Percentiles rank a stretch among this genome's conserved stretches.
These are phyloP conservation scores for Labroides dimidiatus DNA, from an alignment of 2,797 vertebrate species.

Conservation along the genomic window DNA sequence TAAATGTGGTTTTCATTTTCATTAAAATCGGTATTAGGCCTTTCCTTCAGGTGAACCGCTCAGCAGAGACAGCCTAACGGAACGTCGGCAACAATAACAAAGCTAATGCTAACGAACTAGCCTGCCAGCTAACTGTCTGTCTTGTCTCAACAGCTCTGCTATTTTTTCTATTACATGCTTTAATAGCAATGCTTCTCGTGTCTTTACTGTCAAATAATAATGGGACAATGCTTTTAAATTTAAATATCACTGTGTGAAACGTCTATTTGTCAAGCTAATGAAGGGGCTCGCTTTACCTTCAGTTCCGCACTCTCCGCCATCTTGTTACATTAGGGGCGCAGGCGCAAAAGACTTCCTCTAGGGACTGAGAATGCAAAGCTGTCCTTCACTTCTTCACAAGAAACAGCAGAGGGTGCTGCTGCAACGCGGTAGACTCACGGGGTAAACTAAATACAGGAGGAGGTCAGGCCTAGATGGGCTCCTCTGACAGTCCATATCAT, in stretches of 20 bases:
- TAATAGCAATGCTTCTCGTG: background rate
- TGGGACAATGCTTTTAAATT: slow-evolving; percentile 23
- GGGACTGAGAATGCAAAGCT: slow-evolving; percentile 49
- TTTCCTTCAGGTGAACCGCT: slow-evolving; percentile 44
- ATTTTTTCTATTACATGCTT: slow-evolving; percentile 23
- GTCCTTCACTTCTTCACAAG: background rate
- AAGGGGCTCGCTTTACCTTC: slow-evolving; percentile 95
- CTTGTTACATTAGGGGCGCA: slow-evolving; percentile 91
- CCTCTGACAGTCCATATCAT: too few relatives aligned
- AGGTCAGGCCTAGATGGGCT: too few relatives aligned
- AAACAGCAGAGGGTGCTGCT: slow-evolving; percentile 55
- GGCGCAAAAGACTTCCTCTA: slow-evolving; percentile 68
- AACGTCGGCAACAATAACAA: slow-evolving; percentile 85
- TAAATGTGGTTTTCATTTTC: background rate
- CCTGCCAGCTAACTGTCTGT: slow-evolving; percentile 67
- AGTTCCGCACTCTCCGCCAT: slow-evolving; percentile 99
- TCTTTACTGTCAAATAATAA: slow-evolving; percentile 26
- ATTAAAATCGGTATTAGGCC: slow-evolving; percentile 1
- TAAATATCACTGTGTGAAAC: slow-evolving; percentile 38
- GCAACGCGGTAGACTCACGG: background rate
- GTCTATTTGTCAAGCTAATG: slow-evolving; percentile 78
- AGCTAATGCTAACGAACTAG: slow-evolving; percentile 80
- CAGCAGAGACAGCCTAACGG: slow-evolving; percentile 58
- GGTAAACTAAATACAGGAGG: too few relatives aligned
- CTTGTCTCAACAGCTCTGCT: slow-evolving; percentile 12